Evolutionary conservation across 2,888 invertebrate species (phyloP).

Genomic region (Apotomis capreana): DNA sequence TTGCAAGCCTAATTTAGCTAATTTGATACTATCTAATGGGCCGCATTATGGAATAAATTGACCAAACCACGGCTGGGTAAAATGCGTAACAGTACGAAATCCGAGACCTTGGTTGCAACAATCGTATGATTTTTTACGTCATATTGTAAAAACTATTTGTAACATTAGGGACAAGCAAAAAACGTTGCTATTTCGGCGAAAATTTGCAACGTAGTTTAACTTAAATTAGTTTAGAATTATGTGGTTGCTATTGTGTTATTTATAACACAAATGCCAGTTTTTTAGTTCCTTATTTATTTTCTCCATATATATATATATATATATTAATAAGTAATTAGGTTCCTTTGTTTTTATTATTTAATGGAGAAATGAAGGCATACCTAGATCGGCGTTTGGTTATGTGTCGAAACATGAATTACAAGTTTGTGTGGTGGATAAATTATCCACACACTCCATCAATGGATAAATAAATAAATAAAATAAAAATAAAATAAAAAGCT

Average conservation of each 20-base stretch:
- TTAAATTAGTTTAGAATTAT: not conserved
- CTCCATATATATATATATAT: too few species aligned
- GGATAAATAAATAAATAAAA: too few species aligned
- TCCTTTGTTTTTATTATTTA: too few species aligned
- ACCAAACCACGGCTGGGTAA: slow-evolving; percentile 24
- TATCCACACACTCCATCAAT: too few species aligned
- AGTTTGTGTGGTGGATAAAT: too few species aligned
- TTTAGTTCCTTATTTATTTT: not conserved
- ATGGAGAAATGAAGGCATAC: too few species aligned
- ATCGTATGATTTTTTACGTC: slow-evolving; percentile 37
- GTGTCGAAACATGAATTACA: too few species aligned
- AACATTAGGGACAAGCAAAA: slow-evolving; percentile 31
- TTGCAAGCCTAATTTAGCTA: slow-evolving; percentile 29
- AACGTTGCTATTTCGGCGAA: slow-evolving; percentile 14
- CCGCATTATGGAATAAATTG: slow-evolving; percentile 31
- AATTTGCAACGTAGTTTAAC: slow-evolving; percentile 13
- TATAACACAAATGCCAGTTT: not conserved
- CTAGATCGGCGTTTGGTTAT: too few species aligned
- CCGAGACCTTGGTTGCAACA: slow-evolving; percentile 36
- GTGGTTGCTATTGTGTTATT: not conserved
- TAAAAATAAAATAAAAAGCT: too few species aligned
- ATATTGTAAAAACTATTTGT: slow-evolving; percentile 37
- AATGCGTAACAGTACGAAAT: slow-evolving; percentile 35
- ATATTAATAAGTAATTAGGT: not conserved
- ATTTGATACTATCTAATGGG: slow-evolving; percentile 29